Evolutionary conservation across 2,113 vertebrate genomes (phyloP), one percentile per base, ranked within the genome.

Genomic region (Lagopus muta): DNA sequence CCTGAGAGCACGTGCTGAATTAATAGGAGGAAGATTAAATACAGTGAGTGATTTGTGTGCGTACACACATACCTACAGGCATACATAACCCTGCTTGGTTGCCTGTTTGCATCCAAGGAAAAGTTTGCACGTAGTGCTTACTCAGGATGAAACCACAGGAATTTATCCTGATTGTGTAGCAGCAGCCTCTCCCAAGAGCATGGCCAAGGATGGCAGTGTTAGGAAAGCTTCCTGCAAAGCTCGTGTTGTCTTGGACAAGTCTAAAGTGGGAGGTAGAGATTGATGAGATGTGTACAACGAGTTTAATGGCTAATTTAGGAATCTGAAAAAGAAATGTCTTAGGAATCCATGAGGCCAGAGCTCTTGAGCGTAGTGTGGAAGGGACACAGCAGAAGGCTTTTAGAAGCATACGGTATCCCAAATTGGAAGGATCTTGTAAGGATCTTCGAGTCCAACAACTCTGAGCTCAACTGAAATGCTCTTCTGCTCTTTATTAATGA

Each of bases 321-420:
- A 82, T 52, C 28, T 3, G 9, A 18, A 8, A 82, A 48, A 25
- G 1, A 2, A 0, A 2, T 54, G 8, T 67, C 54, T 58, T 38
- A 42, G 57, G 32, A 38, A 71, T 34, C 3, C 1, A 8, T 7
- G 21, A 79, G 34, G 45, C 27, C 77, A 48, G 28, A 42, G 15
- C n/a, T 47, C 18, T 86, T 2, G 17, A 1, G 1, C 2, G 0
- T 2, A 1, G 6, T 18, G n/a, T 10, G 15, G 27, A 4, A 85
- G 71, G 15, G n/a, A 14, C 66, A 32, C 47, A 34, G 48, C 36
- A 12, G 9, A 6, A 20, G 61, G 27, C 34, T 13, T 69, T 38
- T 67, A 12, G 45, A 4, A 54, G 25, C 8, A 28, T 28, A 54
- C 13, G 27, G 2, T 54, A 54, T 54, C 52, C 52, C 27, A 27